A percentile compares a stretch with the other conserved stretches of the same genome.
Evolutionary conservation across 1,140 invertebrate genomes (phyloP).

Genomic region (Macrobrachium rosenbergii): DNA sequence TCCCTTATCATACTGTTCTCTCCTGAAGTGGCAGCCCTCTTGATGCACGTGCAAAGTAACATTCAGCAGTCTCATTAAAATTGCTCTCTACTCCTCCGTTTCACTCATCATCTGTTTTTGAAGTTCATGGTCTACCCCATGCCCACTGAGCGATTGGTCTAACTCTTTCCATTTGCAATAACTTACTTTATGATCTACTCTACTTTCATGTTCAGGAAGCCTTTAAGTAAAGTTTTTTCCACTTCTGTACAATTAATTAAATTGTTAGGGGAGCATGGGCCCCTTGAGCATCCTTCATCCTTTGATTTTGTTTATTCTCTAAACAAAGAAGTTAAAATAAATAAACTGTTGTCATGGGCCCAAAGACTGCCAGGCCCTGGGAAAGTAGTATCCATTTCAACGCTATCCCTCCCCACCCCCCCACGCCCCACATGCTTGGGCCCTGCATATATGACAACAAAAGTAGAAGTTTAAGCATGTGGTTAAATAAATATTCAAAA

Average conservation of each 20-base stretch:
- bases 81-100: slow-evolving; percentile 21
- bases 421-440: too few relatives aligned
- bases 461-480: too few relatives aligned
- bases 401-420: too few relatives aligned
- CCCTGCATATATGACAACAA: too few relatives aligned
- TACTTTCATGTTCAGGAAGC: slow-evolving; percentile 21
- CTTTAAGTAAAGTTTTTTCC: slow-evolving; percentile 20
- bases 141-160: not conserved
- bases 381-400: too few relatives aligned
- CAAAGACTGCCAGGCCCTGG: too few relatives aligned
- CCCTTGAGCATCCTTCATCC: too few relatives aligned
- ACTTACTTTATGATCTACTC: not conserved
- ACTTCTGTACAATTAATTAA: not conserved
- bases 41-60: slow-evolving; percentile 25
- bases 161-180: slow-evolving; percentile 30
- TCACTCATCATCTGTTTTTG: slow-evolving; percentile 35
- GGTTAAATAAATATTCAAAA: too few relatives aligned
- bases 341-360: too few relatives aligned
- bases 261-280: too few relatives aligned
- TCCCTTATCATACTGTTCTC: slow-evolving; percentile 8
- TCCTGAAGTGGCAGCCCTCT: slow-evolving; percentile 10
- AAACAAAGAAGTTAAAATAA: too few relatives aligned
- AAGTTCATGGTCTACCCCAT: slow-evolving; percentile 14
- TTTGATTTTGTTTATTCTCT: too few relatives aligned
- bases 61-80: slow-evolving; percentile 21